These are phyloP conservation scores for Ceramica pisi DNA, from an alignment of 2,888 invertebrate genomes.

Conservation along the genomic window DNA sequence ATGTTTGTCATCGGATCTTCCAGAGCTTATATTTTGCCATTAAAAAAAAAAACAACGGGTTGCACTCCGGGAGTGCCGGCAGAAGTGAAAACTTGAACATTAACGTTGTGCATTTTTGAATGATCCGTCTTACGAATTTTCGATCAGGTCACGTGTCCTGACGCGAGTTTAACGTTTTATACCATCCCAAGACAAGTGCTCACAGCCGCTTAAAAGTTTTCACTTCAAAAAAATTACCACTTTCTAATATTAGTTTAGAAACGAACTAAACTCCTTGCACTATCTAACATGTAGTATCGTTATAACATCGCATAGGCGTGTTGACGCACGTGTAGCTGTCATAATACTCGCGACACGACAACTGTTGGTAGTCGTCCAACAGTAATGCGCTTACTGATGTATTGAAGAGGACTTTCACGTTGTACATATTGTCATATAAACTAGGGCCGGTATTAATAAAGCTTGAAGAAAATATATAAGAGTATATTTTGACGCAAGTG, in stretches of 20 bases:
- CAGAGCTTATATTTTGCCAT: too few relatives aligned
- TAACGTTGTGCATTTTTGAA: too few relatives aligned
- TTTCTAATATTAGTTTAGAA: not conserved
- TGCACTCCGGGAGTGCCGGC: too few relatives aligned
- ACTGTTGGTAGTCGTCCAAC: constrained; percentile 46
- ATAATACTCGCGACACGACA: constrained; percentile 10
- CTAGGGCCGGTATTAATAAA: constrained; percentile 12
- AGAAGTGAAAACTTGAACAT: too few relatives aligned
- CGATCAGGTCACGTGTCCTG: too few relatives aligned
- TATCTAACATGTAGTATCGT: not conserved
- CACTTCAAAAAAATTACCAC: too few relatives aligned
- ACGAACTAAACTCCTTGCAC: not conserved
- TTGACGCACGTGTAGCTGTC: constrained; percentile 23
- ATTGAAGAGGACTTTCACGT: constrained; percentile 12
- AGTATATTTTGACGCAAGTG: constrained; percentile 19
- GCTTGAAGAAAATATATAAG: not conserved
- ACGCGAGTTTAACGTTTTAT: too few relatives aligned
- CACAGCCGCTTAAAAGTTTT: too few relatives aligned
- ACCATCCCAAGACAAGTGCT: too few relatives aligned
- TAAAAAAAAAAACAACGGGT: too few relatives aligned
- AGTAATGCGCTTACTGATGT: constrained; percentile 32
- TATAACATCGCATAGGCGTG: constrained; percentile 7
- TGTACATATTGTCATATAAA: constrained; percentile 22
- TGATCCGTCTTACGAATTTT: too few relatives aligned
- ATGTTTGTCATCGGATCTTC: too few relatives aligned